These are phyloP conservation scores for Puma concolor DNA, from an alignment of 2,113 vertebrate genomes.

Conservation along the genomic window DNA sequence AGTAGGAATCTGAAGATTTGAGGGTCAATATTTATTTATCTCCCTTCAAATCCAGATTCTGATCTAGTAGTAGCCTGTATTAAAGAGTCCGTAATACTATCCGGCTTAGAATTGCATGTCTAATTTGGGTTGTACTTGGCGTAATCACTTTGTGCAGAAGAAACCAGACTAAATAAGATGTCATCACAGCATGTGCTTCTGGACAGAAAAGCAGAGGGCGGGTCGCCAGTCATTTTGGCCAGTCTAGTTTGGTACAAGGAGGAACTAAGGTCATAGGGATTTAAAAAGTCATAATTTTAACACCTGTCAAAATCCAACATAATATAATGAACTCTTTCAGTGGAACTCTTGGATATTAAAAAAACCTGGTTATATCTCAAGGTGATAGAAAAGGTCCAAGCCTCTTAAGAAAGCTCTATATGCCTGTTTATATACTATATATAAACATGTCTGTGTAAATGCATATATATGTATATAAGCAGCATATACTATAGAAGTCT, in stretches of 20 bases:
- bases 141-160: background rate
- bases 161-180: slow-evolving; percentile 3
- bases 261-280: slow-evolving; percentile 29
- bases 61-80: background rate
- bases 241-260: slow-evolving; percentile 36
- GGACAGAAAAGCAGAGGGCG: background rate
- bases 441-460: slow-evolving; percentile 65
- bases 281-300: slow-evolving; percentile 55
- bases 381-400: slow-evolving; percentile 66
- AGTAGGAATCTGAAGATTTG: slow-evolving; percentile 36
- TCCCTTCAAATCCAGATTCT: slow-evolving; percentile 16
- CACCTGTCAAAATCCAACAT: slow-evolving; percentile 24
- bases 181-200: background rate
- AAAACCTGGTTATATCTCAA: slow-evolving; percentile 52
- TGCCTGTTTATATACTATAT: slow-evolving; percentile 70
- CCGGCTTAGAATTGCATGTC: background rate
- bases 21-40: slow-evolving; percentile 28
- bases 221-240: background rate
- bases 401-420: slow-evolving; percentile 63
- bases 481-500: slow-evolving; percentile 62
- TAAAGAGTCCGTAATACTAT: background rate
- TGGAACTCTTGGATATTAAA: slow-evolving; percentile 60
- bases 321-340: slow-evolving; percentile 52
- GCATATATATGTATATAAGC: slow-evolving; percentile 56
- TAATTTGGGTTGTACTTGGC: background rate